Evolutionary conservation across 1,140 invertebrate species (phyloP), one percentile per base, ranked within the genome.

Genomic region (Microplitis mediator): DNA sequence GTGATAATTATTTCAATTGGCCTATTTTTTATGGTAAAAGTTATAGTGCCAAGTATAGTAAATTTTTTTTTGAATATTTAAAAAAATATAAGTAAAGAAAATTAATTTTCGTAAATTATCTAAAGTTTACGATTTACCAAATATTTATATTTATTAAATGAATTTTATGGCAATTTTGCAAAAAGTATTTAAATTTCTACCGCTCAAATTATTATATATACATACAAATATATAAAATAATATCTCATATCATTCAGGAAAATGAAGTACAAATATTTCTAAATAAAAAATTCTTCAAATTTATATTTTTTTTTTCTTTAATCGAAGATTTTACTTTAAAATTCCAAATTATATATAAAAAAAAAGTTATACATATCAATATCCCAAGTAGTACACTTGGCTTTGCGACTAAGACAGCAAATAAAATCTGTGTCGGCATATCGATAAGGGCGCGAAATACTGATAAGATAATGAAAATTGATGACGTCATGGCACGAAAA

Each of bases 211-310:
- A 45, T 9, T 45, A 45, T 11, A 45, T 45, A 45, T 45, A 45
- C 4, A 45, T 9, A 45, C 4, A 45, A 6, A 45, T 23, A 23
- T 23, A 11, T 6, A 45, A 45, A 45, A 6, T 11, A 45, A 45
- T 45, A 11, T 56, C 16, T 23, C 52, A 56, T 56, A 56, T 56
- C 52, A 56, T 56, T 56, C 52, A 56, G 52, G 52, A 45, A 56
- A 56, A 14, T 56, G 4, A 56, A 56, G 52, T 56, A 56, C 52
- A 56, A 56, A 56, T 56, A 45, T 56, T 56, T 56, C 52, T 56
- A 5, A 56, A 56, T 5, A 56, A 56, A 23, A 23, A 56, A 56
- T 56, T 16, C 52, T n/a, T 56, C 52, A 45, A 6, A 11, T 45
- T 56, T 23, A 56, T 56, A 56, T 56, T 56, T 56, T 45, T 45